These are phyloP conservation scores for Kryptolebias marmoratus DNA, from an alignment of 2,113 vertebrate genomes.

Conservation along the genomic window DNA sequence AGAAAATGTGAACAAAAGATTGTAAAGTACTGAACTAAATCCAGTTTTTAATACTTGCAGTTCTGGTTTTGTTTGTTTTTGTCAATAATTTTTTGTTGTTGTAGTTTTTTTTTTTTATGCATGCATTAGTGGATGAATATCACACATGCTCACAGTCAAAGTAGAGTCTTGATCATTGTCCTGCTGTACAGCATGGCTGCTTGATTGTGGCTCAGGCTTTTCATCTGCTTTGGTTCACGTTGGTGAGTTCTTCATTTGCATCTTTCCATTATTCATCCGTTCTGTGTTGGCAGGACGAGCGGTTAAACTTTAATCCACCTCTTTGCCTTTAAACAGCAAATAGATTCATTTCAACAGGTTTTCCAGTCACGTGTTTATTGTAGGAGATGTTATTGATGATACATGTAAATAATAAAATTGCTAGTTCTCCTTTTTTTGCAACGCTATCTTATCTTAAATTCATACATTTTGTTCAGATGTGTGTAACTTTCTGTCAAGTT, in stretches of 20 bases:
- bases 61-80: too few relatives aligned
- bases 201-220: conserved; percentile 17
- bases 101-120: background rate
- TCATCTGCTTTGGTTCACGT: conserved; percentile 26
- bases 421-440: background rate
- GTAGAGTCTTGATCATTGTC: conserved; percentile 2
- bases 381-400: background rate
- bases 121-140: background rate
- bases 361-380: background rate
- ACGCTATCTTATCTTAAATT: background rate
- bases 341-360: background rate
- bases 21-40: too few relatives aligned
- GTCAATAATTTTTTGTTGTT: too few relatives aligned
- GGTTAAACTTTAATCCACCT: conserved; percentile 31
- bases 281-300: conserved; percentile 18
- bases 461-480: background rate
- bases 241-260: conserved; percentile 13
- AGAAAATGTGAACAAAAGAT: too few relatives aligned
- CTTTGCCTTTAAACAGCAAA: background rate
- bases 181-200: background rate
- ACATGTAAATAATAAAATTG: background rate
- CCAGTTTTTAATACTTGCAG: too few relatives aligned
- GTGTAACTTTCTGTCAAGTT: background rate
- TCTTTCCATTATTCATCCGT: conserved; percentile 20
- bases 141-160: background rate